These are phyloP conservation scores for Mustela lutreola DNA, from an alignment of 2,113 vertebrate genomes.

Conservation along the genomic window DNA sequence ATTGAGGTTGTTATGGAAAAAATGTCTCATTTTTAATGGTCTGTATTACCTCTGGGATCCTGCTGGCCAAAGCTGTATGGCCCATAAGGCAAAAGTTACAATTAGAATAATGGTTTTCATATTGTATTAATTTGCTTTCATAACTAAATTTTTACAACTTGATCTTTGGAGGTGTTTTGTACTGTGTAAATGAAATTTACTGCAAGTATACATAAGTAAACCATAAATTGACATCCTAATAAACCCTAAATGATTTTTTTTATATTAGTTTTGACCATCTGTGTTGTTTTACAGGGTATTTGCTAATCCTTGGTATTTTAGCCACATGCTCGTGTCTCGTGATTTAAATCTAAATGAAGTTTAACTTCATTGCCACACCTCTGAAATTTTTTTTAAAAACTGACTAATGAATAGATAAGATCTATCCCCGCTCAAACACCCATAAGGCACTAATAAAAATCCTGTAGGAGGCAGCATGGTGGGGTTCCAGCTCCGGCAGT, in stretches of 20 bases:
- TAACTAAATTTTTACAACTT: slow-evolving; percentile 11
- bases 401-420: background rate
- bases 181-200: slow-evolving; percentile 13
- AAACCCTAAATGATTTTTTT: background rate
- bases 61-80: background rate
- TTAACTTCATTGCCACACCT: background rate
- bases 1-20: slow-evolving; percentile 4
- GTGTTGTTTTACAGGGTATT: background rate
- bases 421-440: background rate
- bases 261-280: background rate
- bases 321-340: background rate
- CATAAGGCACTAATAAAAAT: background rate
- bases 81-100: background rate
- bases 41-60: background rate
- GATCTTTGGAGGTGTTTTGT: background rate
- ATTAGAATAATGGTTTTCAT: background rate
- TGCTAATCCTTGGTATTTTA: background rate
- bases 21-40: background rate
- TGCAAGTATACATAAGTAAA: background rate
- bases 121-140: background rate
- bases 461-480: background rate
- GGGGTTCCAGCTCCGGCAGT: background rate
- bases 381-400: background rate
- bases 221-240: background rate
- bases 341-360: background rate